Evolutionary conservation across 2,888 invertebrate genomes (phyloP).

Genomic region (Calliphora vomitoria): DNA sequence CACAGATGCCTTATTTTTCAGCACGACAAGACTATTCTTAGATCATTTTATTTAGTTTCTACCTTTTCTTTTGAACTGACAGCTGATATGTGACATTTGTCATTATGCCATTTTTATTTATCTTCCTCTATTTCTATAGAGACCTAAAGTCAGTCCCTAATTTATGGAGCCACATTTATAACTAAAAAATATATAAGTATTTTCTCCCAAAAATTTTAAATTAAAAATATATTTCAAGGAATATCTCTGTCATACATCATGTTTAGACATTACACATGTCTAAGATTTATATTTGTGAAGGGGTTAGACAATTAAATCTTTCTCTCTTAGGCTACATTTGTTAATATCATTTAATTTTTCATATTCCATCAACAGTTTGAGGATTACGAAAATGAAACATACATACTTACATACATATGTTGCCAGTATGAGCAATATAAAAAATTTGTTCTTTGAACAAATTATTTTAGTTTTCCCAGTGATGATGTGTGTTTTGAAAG

Average conservation of each 20-base stretch:
- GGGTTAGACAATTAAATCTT: background rate
- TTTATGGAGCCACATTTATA: background rate
- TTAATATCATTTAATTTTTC: conserved; percentile 32
- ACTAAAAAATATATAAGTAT: too few species aligned
- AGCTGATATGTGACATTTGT: too few species aligned
- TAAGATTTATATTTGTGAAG: conserved; percentile 1
- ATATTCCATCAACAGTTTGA: conserved; percentile 17
- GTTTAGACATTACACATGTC: conserved; percentile 14
- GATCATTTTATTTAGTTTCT: too few species aligned
- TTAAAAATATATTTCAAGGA: background rate
- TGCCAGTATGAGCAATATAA: background rate
- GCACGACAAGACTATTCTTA: too few species aligned
- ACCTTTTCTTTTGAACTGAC: too few species aligned
- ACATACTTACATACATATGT: background rate
- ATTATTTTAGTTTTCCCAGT: too few species aligned
- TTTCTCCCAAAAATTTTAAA: background rate
- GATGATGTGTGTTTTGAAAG: background rate
- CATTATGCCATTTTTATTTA: too few species aligned
- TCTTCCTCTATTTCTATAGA: too few species aligned
- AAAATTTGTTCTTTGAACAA: background rate
- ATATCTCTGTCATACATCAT: conserved; percentile 14
- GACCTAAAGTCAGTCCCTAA: background rate
- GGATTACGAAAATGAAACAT: background rate
- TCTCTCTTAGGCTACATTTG: background rate
- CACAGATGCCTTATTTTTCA: too few species aligned